These are phyloP conservation scores for Propithecus perrieri DNA, from an alignment of 2,797 vertebrate genomes.

Conservation along the genomic window DNA sequence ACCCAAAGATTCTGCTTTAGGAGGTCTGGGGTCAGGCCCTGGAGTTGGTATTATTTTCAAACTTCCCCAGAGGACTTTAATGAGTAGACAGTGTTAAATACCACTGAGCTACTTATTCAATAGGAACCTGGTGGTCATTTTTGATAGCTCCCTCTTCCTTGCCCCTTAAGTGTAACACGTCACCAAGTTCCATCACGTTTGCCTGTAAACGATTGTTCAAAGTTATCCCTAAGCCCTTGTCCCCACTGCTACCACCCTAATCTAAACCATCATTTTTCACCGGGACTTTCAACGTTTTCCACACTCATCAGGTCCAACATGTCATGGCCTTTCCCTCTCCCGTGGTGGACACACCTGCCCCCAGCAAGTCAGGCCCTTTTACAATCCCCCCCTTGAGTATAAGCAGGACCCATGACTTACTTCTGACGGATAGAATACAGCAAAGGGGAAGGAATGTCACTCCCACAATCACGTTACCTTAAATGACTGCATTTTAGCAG, in stretches of 20 bases:
- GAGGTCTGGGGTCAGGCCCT: neutral
- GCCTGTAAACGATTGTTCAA: neutral
- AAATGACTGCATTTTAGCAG: neutral
- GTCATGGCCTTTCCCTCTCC: neutral
- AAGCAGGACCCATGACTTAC: neutral
- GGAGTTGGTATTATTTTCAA: neutral
- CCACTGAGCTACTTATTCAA: neutral
- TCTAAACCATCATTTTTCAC: neutral
- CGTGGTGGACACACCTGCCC: neutral
- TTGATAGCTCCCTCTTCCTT: neutral
- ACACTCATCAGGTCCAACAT: neutral
- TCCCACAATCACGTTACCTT: neutral
- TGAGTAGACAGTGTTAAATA: neutral
- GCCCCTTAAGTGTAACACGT: neutral
- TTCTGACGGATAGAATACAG: neutral
- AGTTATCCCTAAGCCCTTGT: neutral
- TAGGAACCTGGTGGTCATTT: neutral
- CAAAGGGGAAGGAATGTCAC: neutral
- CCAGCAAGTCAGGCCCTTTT: neutral
- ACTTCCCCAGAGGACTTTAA: neutral
- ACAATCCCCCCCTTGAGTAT: neutral
- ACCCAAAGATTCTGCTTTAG: neutral
- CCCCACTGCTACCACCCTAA: neutral
- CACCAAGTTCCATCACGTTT: neutral
- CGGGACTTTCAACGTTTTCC: neutral